Evolutionary conservation across 2,888 invertebrate genomes (phyloP).

Genomic region (Plebejus melissa): DNA sequence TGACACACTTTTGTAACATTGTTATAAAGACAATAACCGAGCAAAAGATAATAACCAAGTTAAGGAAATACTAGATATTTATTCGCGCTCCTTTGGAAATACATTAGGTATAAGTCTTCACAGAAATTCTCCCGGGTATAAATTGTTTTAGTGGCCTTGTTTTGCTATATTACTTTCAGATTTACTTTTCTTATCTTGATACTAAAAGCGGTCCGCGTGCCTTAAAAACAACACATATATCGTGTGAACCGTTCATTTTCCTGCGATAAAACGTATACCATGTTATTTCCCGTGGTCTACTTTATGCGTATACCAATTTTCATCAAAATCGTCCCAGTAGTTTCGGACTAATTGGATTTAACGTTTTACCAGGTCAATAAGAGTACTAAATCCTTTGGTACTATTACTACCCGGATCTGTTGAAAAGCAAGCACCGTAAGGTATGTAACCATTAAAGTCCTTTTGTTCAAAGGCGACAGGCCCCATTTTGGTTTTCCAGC

Average conservation of each 20-base stretch:
- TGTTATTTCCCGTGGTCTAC: no score
- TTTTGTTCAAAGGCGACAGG: neutral
- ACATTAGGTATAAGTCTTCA: neutral
- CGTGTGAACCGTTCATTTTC: no score
- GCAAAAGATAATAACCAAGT: neutral
- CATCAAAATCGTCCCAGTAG: no score
- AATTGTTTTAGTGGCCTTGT: neutral
- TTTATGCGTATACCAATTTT: no score
- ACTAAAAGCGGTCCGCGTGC: no score
- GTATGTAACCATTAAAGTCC: neutral
- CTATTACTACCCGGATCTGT: neutral
- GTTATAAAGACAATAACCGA: conserved; percentile 2
- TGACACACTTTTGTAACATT: neutral
- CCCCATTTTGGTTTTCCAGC: neutral
- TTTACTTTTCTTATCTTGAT: neutral
- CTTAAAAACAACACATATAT: no score
- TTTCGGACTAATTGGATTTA: neutral
- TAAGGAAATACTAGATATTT: neutral
- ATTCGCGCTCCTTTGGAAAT: neutral
- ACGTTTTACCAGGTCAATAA: neutral
- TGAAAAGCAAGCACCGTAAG: neutral
- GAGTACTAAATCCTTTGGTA: neutral
- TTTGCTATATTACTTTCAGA: neutral
- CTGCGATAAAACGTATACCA: no score
- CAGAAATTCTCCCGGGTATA: neutral